phyloP scores from a whole-genome alignment of 1,140 invertebrate genomes.

The Geopemphigus sp. region DNA sequence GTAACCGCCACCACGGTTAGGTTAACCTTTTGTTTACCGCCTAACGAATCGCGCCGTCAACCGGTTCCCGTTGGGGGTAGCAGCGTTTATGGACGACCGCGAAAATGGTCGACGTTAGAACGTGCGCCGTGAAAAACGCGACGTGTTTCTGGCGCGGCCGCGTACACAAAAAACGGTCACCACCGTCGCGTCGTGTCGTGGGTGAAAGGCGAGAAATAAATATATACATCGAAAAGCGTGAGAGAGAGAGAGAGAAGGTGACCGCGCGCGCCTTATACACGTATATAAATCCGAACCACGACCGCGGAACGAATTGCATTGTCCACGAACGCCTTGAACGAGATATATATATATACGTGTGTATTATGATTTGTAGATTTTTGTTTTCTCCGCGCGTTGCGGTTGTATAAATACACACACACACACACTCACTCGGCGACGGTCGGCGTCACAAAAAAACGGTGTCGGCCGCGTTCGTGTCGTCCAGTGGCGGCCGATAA shows the following conservation, averaged over 20 bases:
- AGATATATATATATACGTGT: neutral
- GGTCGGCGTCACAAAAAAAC: neutral
- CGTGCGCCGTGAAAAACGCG: too few relatives aligned
- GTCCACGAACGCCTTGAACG: constrained; percentile 27
- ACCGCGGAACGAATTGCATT: constrained; percentile 41
- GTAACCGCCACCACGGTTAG: too few relatives aligned
- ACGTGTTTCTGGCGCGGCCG: too few relatives aligned
- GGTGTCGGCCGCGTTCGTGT: too few relatives aligned
- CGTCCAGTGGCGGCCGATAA: too few relatives aligned
- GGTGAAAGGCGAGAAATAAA: constrained; percentile 26
- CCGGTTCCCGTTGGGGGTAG: too few relatives aligned
- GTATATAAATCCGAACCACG: constrained; percentile 28
- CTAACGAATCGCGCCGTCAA: too few relatives aligned
- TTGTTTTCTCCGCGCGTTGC: neutral
- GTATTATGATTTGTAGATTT: constrained; percentile 20
- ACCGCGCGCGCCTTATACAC: neutral
- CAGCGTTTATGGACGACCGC: too few relatives aligned
- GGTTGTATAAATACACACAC: too few relatives aligned
- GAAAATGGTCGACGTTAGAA: too few relatives aligned
- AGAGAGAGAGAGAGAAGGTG: neutral
- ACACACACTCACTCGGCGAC: too few relatives aligned
- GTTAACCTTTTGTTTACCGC: too few relatives aligned
- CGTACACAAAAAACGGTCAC: constrained; percentile 9
- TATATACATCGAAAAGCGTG: neutral
- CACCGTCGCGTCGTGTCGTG: neutral